These are phyloP conservation scores for Caradrina clavipalpis DNA, from an alignment of 2,888 invertebrate genomes.

Conservation along the genomic window DNA sequence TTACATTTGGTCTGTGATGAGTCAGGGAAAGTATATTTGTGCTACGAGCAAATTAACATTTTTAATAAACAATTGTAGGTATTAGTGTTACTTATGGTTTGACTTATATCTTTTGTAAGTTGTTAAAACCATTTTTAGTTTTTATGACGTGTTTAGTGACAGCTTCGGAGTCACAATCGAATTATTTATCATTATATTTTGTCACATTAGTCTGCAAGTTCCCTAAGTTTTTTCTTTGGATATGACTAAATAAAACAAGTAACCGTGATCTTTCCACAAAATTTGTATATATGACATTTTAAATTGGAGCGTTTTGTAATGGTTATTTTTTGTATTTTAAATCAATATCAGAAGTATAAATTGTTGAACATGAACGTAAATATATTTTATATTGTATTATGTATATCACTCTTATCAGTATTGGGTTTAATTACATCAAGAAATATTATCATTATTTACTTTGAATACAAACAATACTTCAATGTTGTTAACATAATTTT, in stretches of 20 bases:
- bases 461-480: constrained; percentile 56
- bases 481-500: constrained; percentile 61
- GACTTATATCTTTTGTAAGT: constrained; percentile 88
- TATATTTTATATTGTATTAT: constrained; percentile 80
- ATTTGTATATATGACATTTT: constrained; percentile 80
- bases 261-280: constrained; percentile 76
- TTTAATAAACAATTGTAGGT: constrained; percentile 88
- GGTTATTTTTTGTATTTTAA: constrained; percentile 79
- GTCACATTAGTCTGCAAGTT: constrained; percentile 76
- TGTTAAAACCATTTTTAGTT: constrained; percentile 88
- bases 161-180: constrained; percentile 83
- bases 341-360: constrained; percentile 82
- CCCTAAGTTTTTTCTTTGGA: constrained; percentile 70
- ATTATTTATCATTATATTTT: constrained; percentile 73
- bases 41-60: constrained; percentile 90
- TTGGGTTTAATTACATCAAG: constrained; percentile 63
- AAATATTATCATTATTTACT: constrained; percentile 56
- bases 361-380: constrained; percentile 82
- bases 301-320: constrained; percentile 75
- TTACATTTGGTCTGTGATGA: constrained; percentile 88
- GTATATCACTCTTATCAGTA: constrained; percentile 67
- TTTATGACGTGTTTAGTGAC: constrained; percentile 88
- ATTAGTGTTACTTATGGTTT: constrained; percentile 89
- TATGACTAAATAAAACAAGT: constrained; percentile 73
- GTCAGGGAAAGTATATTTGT: constrained; percentile 87